phyloP scores from a whole-genome alignment of 2,888 invertebrate genomes.

The Tetrapedia diversipes region DNA sequence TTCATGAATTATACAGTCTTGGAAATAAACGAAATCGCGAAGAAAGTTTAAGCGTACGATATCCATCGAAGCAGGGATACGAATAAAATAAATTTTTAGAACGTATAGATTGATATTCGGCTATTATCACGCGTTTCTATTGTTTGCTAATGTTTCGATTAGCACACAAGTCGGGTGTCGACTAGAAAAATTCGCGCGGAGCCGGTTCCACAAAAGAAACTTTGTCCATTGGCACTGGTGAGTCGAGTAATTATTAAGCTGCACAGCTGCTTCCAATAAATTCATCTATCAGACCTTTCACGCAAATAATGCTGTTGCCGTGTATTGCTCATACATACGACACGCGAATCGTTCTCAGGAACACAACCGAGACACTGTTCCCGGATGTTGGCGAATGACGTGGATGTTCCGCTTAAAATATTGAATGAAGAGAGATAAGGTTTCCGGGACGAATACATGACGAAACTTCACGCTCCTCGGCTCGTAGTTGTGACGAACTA shows the following conservation, averaged over 20 bases:
- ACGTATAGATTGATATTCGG: background rate
- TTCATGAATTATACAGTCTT: too few relatives aligned
- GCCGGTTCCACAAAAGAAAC: background rate
- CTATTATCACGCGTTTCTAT: constrained; percentile 5
- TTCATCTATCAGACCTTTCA: constrained; percentile 7
- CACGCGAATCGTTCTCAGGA: constrained; percentile 27
- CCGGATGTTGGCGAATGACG: constrained; percentile 39
- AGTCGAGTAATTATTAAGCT: background rate
- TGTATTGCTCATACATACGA: constrained; percentile 12
- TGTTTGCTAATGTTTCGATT: constrained; percentile 48
- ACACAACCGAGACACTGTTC: constrained; percentile 14
- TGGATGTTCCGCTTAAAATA: constrained; percentile 2
- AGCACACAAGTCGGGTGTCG: constrained; percentile 3
- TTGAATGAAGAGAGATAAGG: constrained; percentile 6
- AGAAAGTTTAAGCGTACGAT: background rate
- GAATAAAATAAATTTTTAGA: constrained; percentile 19
- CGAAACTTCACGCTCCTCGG: background rate
- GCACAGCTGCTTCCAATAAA: constrained; percentile 14
- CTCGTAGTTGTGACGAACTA: background rate
- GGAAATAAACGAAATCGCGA: background rate
- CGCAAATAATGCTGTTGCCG: background rate
- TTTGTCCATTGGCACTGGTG: background rate
- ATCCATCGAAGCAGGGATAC: background rate
- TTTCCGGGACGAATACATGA: background rate
- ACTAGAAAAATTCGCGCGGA: constrained; percentile 14